Evolutionary conservation across 1,140 invertebrate species (phyloP).

Genomic region (Diploscapter pachys): DNA sequence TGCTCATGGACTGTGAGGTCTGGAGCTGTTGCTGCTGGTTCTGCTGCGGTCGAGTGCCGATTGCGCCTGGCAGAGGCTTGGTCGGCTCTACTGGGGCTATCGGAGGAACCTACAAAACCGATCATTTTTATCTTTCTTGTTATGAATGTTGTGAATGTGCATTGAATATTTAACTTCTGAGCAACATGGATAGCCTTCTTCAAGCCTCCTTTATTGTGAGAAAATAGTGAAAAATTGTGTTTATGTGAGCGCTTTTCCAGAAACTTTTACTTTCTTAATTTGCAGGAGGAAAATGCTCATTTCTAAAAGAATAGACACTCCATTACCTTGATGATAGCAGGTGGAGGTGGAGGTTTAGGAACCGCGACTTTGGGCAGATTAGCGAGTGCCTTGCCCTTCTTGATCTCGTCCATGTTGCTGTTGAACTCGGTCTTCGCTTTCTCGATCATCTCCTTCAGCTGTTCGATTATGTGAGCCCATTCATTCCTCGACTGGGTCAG

Average conservation of each 20-base stretch:
- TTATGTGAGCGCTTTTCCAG: too few relatives aligned
- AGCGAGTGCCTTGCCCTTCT: background rate
- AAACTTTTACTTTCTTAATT: too few relatives aligned
- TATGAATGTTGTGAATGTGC: too few relatives aligned
- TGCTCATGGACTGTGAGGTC: too few relatives aligned
- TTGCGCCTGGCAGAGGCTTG: constrained; percentile 4
- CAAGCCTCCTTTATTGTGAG: too few relatives aligned
- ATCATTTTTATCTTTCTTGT: too few relatives aligned
- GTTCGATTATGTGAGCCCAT: constrained; percentile 5
- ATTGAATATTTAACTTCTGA: too few relatives aligned
- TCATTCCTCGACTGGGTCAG: background rate
- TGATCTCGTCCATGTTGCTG: constrained; percentile 4
- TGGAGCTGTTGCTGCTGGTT: too few relatives aligned
- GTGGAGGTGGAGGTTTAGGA: constrained; percentile 5
- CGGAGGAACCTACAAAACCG: background rate
- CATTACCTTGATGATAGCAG: constrained; percentile 13
- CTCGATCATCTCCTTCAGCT: constrained; percentile 12
- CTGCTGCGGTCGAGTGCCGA: constrained; percentile 1
- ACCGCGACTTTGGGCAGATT: constrained; percentile 1
- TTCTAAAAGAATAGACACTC: background rate
- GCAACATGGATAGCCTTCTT: too few relatives aligned
- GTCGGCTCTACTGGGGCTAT: constrained; percentile 12
- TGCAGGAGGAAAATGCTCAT: background rate
- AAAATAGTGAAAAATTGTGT: too few relatives aligned
- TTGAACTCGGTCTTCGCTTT: constrained; percentile 8